Percentiles rank a stretch among this genome's conserved stretches.
These are phyloP conservation scores for Whitmania pigra DNA, from an alignment of 1,140 invertebrate genomes.

Conservation along the genomic window DNA sequence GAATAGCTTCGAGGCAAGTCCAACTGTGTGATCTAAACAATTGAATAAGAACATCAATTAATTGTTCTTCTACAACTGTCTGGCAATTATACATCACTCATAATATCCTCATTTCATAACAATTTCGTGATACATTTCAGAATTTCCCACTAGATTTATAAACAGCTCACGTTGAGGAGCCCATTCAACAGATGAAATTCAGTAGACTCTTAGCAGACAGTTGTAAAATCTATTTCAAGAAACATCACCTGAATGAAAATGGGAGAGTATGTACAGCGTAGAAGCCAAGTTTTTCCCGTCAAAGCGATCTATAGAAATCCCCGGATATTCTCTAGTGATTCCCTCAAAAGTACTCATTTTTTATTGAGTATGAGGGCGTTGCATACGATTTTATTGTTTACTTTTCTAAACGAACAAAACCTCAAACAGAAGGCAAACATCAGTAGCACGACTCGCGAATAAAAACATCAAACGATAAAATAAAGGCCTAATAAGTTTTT, in stretches of 20 bases:
- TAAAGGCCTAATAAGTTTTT: too few relatives aligned
- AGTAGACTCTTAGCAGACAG: background rate
- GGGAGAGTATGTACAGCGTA: conserved; percentile 18
- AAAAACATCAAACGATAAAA: too few relatives aligned
- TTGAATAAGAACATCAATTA: background rate
- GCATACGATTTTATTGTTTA: too few relatives aligned
- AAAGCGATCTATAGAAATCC: conserved; percentile 20
- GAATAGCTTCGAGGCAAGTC: conserved; percentile 10
- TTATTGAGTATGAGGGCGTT: background rate
- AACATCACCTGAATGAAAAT: conserved; percentile 18
- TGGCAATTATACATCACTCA: background rate
- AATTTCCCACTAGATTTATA: background rate
- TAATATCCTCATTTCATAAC: background rate
- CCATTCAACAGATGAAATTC: background rate
- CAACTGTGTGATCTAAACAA: conserved; percentile 17
- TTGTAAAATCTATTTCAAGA: background rate
- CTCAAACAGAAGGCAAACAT: too few relatives aligned
- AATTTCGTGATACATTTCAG: background rate
- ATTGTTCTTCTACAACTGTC: background rate
- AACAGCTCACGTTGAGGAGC: background rate
- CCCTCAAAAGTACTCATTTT: conserved; percentile 22
- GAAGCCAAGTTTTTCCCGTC: conserved; percentile 20
- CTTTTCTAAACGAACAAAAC: too few relatives aligned
- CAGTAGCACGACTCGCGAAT: too few relatives aligned
- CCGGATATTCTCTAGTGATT: conserved; percentile 14